Percentiles rank a stretch among this genome's conserved stretches.
phyloP scores from a whole-genome alignment of 2,888 invertebrate species.

The Bugulina stolonifera region DNA sequence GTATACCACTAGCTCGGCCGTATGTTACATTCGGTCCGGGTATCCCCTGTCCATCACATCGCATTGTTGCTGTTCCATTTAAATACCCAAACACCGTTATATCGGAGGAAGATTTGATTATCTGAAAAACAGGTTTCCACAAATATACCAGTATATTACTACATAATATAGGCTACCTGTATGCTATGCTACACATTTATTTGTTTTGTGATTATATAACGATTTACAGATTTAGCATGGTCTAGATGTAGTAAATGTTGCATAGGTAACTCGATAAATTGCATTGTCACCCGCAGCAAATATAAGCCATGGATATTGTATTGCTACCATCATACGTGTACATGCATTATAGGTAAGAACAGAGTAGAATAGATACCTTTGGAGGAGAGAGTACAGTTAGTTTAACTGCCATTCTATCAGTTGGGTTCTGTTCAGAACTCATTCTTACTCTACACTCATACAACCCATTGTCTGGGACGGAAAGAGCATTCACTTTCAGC shows the following conservation, averaged over 20 bases:
- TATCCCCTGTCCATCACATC: conserved; percentile 45
- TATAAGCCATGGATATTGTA: too few species aligned
- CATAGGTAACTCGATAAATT: too few species aligned
- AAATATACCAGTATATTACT: too few species aligned
- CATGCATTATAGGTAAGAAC: too few species aligned
- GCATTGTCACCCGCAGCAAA: too few species aligned
- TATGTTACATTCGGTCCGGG: conserved; percentile 51
- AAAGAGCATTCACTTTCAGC: conserved; percentile 41
- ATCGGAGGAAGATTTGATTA: conserved; percentile 30
- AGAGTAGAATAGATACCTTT: neutral
- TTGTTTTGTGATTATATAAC: too few species aligned
- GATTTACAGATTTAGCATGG: too few species aligned
- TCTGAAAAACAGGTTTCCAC: too few species aligned
- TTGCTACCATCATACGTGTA: too few species aligned
- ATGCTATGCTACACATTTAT: too few species aligned
- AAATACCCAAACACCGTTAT: conserved; percentile 39
- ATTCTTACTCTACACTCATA: conserved; percentile 43
- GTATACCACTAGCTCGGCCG: conserved; percentile 45
- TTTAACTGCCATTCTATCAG: neutral
- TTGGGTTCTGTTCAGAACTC: conserved; percentile 29
- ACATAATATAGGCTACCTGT: too few species aligned
- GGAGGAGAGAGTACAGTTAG: conserved; percentile 18
- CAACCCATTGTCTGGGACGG: conserved; percentile 39
- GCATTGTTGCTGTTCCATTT: conserved; percentile 35
- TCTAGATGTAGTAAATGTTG: too few species aligned